These are phyloP conservation scores for Hydropotes inermis DNA, from an alignment of 2,113 vertebrate species.

Conservation along the genomic window DNA sequence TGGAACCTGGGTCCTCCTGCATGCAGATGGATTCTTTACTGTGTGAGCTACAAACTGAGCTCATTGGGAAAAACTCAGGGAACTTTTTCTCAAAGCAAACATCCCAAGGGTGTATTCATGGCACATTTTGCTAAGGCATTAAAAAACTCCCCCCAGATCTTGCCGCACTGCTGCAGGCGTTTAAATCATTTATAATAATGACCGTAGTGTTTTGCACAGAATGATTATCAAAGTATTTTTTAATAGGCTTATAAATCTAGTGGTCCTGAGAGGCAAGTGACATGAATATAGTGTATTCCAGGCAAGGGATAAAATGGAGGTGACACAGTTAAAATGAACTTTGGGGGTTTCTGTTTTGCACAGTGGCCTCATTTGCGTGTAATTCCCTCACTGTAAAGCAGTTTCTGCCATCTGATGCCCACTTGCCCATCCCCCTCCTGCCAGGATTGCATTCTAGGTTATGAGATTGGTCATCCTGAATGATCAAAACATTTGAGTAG, in stretches of 20 bases:
- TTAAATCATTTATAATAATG: slow-evolving; percentile 47
- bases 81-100: background rate
- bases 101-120: background rate
- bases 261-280: slow-evolving; percentile 3
- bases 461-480: background rate
- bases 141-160: background rate
- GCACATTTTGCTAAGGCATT: background rate
- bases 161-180: background rate
- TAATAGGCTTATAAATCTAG: slow-evolving; percentile 50
- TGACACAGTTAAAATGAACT: background rate
- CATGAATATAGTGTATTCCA: slow-evolving; percentile 47
- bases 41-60: background rate
- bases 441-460: background rate
- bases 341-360: background rate
- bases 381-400: slow-evolving; percentile 18
- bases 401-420: background rate
- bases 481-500: background rate
- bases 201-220: background rate
- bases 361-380: slow-evolving; percentile 4
- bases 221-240: slow-evolving; percentile 52
- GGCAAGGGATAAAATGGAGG: slow-evolving; percentile 4
- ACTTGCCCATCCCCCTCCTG: background rate
- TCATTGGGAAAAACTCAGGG: background rate
- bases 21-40: background rate
- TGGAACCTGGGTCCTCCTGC: background rate